Evolutionary conservation across 2,113 vertebrate species (phyloP).

Genomic region (Pachycephala philippinensis): DNA sequence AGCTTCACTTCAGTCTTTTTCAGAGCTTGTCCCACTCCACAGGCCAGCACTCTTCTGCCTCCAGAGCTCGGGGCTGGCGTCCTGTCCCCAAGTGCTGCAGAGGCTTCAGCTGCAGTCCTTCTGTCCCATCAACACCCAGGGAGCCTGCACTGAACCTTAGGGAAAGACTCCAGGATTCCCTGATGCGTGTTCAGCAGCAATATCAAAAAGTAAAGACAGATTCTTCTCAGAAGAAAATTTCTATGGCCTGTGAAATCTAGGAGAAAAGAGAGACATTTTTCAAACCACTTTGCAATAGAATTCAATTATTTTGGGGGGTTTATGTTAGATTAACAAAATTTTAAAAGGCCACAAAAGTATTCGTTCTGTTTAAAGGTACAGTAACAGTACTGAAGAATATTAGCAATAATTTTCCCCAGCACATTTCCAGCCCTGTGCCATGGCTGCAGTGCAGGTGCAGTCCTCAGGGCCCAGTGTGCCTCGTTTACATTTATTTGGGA

Average conservation of each 20-base stretch:
- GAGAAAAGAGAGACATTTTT: not conserved
- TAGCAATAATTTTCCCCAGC: not conserved
- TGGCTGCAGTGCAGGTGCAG: not conserved
- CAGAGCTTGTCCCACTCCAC: constrained; percentile 12
- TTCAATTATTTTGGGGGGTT: not conserved
- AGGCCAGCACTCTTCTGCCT: constrained; percentile 25
- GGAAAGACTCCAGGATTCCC: constrained; percentile 64
- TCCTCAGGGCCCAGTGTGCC: not conserved
- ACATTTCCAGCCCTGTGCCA: not conserved
- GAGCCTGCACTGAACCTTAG: constrained; percentile 59
- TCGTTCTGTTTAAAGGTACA: not conserved
- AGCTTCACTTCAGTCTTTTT: constrained; percentile 43
- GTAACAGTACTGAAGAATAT: not conserved
- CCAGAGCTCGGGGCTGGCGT: not conserved
- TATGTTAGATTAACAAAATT: not conserved
- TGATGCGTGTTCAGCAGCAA: constrained; percentile 74
- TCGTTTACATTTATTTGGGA: not conserved
- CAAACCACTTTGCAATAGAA: not conserved
- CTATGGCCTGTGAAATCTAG: constrained; percentile 98
- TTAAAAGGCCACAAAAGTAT: not conserved
- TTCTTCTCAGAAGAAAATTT: constrained; percentile 99
- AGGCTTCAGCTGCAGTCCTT: constrained; percentile 27
- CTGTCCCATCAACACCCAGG: constrained; percentile 43
- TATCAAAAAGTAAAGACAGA: constrained; percentile 83
- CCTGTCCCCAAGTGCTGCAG: constrained; percentile 17